phyloP scores from a whole-genome alignment of 2,113 vertebrate species.

The Lynx canadensis region DNA sequence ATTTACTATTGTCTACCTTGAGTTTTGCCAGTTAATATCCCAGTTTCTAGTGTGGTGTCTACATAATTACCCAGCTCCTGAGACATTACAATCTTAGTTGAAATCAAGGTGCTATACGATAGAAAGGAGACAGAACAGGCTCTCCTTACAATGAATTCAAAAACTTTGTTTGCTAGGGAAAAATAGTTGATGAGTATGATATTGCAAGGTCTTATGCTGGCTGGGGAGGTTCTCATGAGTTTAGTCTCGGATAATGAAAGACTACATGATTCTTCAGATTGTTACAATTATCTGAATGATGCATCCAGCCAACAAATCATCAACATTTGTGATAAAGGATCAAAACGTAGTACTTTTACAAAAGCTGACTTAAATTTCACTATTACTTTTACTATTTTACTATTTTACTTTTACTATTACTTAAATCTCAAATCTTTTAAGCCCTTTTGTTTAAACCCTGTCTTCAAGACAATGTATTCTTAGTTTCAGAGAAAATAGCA shows the following conservation, averaged over 20 bases:
- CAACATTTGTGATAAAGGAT: constrained; percentile 17
- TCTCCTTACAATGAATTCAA: neutral
- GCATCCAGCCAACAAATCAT: neutral
- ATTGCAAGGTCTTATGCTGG: neutral
- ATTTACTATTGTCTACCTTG: neutral
- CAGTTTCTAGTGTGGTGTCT: neutral
- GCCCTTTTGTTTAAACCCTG: neutral
- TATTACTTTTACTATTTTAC: neutral
- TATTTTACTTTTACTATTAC: neutral
- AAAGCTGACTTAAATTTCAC: constrained; percentile 37
- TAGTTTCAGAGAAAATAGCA: constrained; percentile 5
- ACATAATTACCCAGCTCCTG: neutral
- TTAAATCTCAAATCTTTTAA: constrained; percentile 50
- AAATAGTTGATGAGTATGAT: neutral
- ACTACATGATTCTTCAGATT: neutral
- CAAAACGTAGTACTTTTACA: constrained; percentile 40
- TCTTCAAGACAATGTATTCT: constrained; percentile 29
- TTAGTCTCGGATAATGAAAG: neutral
- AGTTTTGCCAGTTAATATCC: neutral
- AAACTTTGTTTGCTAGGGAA: neutral
- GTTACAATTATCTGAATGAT: neutral
- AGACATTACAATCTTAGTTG: neutral
- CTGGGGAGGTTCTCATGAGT: neutral
- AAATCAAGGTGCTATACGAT: neutral
- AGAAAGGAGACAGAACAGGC: neutral